Percentiles rank a stretch among this genome's conserved stretches.
phyloP scores from a whole-genome alignment of 2,888 invertebrate genomes.

The Trichogramma dendrolimi region DNA sequence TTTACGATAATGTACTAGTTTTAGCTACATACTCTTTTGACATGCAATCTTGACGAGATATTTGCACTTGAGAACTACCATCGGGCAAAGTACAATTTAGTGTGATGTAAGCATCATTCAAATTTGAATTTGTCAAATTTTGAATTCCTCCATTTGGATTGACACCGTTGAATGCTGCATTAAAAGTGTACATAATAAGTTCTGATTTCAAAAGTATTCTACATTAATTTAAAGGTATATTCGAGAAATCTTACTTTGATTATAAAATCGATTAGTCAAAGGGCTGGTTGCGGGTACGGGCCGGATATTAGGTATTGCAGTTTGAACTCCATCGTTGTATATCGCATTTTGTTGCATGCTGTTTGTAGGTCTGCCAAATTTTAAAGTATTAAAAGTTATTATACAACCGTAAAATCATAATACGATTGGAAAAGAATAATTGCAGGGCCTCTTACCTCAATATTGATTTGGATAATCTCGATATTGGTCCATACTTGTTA shows the following conservation, averaged over 20 bases:
- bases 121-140: constrained; percentile 41
- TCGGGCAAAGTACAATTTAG: constrained; percentile 50
- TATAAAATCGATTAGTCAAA: constrained; percentile 54
- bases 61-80: constrained; percentile 43
- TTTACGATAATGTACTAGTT: constrained; percentile 8
- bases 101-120: constrained; percentile 55
- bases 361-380: constrained; percentile 32
- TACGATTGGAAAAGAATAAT: not conserved
- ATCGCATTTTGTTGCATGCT: constrained; percentile 42
- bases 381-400: not conserved
- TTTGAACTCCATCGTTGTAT: constrained; percentile 46
- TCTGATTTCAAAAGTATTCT: constrained; percentile 2
- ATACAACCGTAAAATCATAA: not conserved
- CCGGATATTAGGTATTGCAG: constrained; percentile 46
- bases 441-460: constrained; percentile 36
- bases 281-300: constrained; percentile 55
- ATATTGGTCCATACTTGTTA: constrained; percentile 69
- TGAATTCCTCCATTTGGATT: constrained; percentile 43
- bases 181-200: constrained; percentile 3
- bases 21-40: constrained; percentile 48
- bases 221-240: constrained; percentile 1
- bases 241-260: constrained; percentile 41
- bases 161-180: constrained; percentile 43
- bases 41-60: constrained; percentile 46
- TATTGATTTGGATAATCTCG: constrained; percentile 49